Base-by-base conservation (phyloP, 2,797 vertebrate genomes). In the Mus caroli region DNA sequence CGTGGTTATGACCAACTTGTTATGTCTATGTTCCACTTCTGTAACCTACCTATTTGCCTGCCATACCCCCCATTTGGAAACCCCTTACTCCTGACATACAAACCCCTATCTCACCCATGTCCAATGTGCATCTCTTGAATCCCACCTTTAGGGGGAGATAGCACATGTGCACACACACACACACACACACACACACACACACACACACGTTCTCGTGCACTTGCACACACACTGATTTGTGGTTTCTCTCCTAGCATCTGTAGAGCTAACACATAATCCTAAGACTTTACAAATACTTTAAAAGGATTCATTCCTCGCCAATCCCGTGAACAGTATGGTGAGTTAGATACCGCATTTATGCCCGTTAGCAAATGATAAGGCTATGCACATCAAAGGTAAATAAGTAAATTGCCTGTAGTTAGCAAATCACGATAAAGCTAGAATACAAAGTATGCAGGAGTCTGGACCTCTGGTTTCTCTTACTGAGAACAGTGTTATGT, bases 371-470 rank as follows among this genome's bases (percentile, higher is more conserved):
- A 88, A 91, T 75, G 52, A 50, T 31, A 90, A 78, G 71, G 60
- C n/a, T 43, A 22, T 84, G 84, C 40, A 71, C 56, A 77, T 67
- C 83, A 92, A 87, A 87, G 6, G 71, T 62, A 95, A 92, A 31
- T 78, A 95, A 92, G n/a, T 78, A 79, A 94, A 34, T 94, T 60
- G 54, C 31, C 19, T 13, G 37, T 56, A 54, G 40, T 7, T 75
- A 67, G 54, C 3, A 43, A 82, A 85, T 85, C 64, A 73, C 2
- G 90, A 50, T 77, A 7, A 86, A 37, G 64, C 82, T 43, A 34
- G 52, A 31, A 52, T 73, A 92, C 50, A 94, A 56, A 92, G 54
- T 37, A 31, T 50, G 3, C 1, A 26, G 22, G 31, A 75, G 19
- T 34, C 37, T 60, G 37, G 31, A 13, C 60, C 54, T 86, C 46